Conservation (phyloP, 2,113 vertebrate genomes). For the Cebus imitator region DNA sequence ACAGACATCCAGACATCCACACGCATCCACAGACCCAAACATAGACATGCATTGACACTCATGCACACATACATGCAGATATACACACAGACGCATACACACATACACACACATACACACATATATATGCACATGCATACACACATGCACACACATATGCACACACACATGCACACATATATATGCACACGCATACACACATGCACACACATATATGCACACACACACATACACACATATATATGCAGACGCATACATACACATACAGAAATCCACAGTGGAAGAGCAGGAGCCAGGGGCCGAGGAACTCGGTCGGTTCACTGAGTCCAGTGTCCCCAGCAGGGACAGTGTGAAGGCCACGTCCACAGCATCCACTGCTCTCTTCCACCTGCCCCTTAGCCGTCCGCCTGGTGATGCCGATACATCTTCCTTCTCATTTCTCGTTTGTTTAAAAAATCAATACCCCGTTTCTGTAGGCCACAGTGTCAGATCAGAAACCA, state of each 20-base stretch:
- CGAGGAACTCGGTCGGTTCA: fast-evolving
- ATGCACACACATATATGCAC: no score
- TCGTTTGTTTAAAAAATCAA: constrained; percentile 63
- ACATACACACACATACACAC: no score
- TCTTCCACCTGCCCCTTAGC: not conserved
- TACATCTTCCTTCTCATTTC: constrained; percentile 9
- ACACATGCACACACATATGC: not conserved
- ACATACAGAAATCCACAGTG: not conserved
- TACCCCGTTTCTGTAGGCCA: not conserved
- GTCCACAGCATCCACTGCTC: not conserved
- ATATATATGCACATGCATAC: no score
- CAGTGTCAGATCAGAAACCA: constrained; percentile 3
- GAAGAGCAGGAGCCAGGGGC: no score
- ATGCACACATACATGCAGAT: no score
- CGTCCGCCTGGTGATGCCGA: fast-evolving
- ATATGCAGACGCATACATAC: not conserved
- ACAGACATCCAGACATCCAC: no score
- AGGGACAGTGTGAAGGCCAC: not conserved
- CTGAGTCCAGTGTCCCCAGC: not conserved
- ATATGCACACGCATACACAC: not conserved
- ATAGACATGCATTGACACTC: no score
- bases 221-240: not conserved
- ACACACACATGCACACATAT: not conserved
- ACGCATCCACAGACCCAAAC: no score
- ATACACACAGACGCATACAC: no score